Evolutionary conservation across 2,113 vertebrate species (phyloP).

Genomic region (Fulica atra): DNA sequence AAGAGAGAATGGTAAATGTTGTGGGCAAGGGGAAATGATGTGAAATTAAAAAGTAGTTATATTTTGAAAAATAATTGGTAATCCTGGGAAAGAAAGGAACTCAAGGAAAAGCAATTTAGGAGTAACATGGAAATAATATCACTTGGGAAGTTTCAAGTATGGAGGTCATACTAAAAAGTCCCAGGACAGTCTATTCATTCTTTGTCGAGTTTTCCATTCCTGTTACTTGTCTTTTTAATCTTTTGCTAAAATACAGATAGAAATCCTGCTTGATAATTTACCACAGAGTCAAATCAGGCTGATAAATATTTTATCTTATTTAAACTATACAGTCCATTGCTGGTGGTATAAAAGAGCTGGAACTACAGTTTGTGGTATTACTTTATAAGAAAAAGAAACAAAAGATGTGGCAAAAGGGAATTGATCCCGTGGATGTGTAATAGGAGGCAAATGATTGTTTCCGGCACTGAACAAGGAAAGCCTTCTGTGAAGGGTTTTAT

Average conservation of each 20-base stretch:
- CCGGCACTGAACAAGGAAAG: slow-evolving; percentile 14
- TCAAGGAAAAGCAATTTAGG: not conserved
- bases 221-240: not conserved
- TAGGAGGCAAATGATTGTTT: slow-evolving; percentile 6
- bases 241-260: not conserved
- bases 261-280: not conserved
- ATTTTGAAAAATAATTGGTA: not conserved
- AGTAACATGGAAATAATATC: not conserved
- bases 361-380: not conserved
- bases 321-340: not conserved
- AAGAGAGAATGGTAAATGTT: not conserved
- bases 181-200: not conserved
- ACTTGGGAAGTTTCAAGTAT: not conserved
- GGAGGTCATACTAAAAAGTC: not conserved
- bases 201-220: not conserved
- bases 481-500: slow-evolving; percentile 36
- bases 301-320: not conserved
- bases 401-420: slow-evolving; percentile 2
- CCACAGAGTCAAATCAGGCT: not conserved
- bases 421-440: not conserved
- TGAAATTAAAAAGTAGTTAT: not conserved
- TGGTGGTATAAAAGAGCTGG: not conserved
- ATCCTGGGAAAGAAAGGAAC: not conserved
- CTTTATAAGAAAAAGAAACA: slow-evolving; percentile 2
- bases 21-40: not conserved